These are phyloP conservation scores for Dipodomys spectabilis DNA, from an alignment of 2,113 vertebrate species.

Conservation along the genomic window DNA sequence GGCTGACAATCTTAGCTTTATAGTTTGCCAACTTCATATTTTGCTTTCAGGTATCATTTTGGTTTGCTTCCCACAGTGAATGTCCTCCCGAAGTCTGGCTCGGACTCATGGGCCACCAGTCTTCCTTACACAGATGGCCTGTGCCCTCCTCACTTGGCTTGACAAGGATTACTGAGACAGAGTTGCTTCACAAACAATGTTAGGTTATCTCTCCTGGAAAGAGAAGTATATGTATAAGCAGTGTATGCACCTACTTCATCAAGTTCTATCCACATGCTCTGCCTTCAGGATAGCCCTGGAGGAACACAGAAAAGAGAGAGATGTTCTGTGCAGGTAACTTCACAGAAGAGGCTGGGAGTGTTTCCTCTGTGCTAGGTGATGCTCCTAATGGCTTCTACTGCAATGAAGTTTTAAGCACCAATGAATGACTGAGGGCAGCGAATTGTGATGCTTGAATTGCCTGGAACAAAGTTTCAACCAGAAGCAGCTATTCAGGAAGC, in stretches of 20 bases:
- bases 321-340: neutral
- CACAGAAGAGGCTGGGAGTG: neutral
- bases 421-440: neutral
- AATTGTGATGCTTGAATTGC: neutral
- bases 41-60: neutral
- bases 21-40: neutral
- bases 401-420: neutral
- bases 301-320: neutral
- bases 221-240: too few species aligned
- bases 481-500: too few species aligned
- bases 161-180: too few species aligned
- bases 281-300: neutral
- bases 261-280: neutral
- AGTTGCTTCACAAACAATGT: neutral
- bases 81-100: neutral
- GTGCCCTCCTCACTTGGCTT: too few species aligned
- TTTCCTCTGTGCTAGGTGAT: neutral
- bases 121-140: neutral
- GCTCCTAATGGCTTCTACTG: neutral
- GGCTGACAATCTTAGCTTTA: neutral
- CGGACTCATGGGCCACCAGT: neutral
- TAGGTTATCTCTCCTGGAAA: neutral
- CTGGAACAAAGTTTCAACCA: neutral
- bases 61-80: neutral
- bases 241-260: neutral